phyloP scores from a whole-genome alignment of 92 coral and sea anemone genomes.

The Epizoanthus ramosus region DNA sequence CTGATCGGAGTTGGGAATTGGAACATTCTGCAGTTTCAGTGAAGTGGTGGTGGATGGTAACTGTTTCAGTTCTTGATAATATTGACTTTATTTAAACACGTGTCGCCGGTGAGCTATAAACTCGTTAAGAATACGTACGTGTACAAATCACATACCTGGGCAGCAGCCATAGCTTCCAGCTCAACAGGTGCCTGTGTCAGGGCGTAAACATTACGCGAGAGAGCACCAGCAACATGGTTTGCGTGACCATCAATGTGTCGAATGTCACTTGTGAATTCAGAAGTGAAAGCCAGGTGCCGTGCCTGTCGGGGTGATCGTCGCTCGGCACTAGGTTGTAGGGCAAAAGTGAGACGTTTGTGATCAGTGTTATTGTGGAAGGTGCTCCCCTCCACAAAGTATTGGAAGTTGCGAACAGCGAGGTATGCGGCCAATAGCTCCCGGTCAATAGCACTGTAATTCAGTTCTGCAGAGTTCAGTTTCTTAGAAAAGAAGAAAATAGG shows the following conservation, averaged over 20 bases:
- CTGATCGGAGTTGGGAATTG: conserved; percentile 6
- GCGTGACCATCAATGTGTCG: conserved; percentile 6
- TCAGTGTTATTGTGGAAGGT: conserved; percentile 53
- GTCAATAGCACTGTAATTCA: conserved; percentile 50
- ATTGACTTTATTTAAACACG: too few relatives aligned
- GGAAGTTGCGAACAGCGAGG: neutral
- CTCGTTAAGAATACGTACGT: too few relatives aligned
- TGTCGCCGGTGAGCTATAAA: too few relatives aligned
- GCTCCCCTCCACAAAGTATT: conserved; percentile 49
- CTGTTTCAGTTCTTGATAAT: conserved; percentile 28
- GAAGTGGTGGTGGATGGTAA: conserved; percentile 38
- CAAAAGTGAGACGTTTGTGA: conserved; percentile 57
- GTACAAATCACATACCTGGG: conserved; percentile 37
- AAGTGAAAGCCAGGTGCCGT: too few relatives aligned
- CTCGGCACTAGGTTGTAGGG: conserved; percentile 53
- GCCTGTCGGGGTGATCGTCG: conserved; percentile 62
- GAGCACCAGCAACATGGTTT: too few relatives aligned
- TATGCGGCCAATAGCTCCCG: conserved; percentile 26
- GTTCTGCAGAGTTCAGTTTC: conserved; percentile 44
- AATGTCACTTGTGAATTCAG: too few relatives aligned
- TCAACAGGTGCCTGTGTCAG: conserved; percentile 34
- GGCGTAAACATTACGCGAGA: conserved; percentile 6
- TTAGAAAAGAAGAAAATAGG: conserved; percentile 55
- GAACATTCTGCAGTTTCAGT: conserved; percentile 26
- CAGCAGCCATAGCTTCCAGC: conserved; percentile 39